Percentiles rank a stretch among this genome's conserved stretches.
Conservation (phyloP, 2,888 invertebrate genomes). For the Harpagoxenus sublaevis region DNA sequence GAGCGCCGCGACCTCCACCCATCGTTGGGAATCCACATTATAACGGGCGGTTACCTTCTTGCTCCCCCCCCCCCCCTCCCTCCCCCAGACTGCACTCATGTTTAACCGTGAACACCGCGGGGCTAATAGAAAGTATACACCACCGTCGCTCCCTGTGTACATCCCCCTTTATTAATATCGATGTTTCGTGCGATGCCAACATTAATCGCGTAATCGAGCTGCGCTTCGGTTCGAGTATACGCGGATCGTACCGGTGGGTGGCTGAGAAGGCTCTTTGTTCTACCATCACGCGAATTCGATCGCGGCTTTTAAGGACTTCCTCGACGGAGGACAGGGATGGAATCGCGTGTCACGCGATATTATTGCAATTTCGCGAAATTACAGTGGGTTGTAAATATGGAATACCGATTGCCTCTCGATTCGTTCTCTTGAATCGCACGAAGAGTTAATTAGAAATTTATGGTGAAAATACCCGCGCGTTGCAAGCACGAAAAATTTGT, state of each 20-base stretch:
- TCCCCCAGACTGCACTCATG: neutral
- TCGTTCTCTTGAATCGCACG: neutral
- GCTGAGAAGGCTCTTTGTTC: neutral
- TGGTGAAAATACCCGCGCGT: neutral
- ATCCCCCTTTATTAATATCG: slow-evolving; percentile 47
- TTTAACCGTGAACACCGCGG: slow-evolving; percentile 23
- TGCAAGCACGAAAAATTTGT: neutral
- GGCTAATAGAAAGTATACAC: slow-evolving; percentile 51
- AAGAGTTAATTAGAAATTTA: neutral
- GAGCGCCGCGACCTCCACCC: slow-evolving; percentile 55
- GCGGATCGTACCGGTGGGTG: slow-evolving; percentile 23
- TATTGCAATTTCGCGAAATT: slow-evolving; percentile 27
- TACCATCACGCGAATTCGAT: slow-evolving; percentile 39
- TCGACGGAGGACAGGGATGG: neutral
- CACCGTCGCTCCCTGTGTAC: slow-evolving; percentile 21
- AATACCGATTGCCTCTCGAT: neutral
- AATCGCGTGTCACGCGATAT: slow-evolving; percentile 9
- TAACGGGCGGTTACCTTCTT: slow-evolving; percentile 56
- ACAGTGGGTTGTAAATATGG: neutral
- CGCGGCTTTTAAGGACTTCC: slow-evolving; percentile 15
- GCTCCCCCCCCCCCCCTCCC: slow-evolving; percentile 2
- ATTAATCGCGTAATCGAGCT: slow-evolving; percentile 46
- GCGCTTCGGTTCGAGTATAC: slow-evolving; percentile 10
- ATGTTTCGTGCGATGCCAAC: slow-evolving; percentile 51
- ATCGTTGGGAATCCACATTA: slow-evolving; percentile 57